Conservation (phyloP, 1,140 invertebrate genomes). For the Cataglyphis hispanica region DNA sequence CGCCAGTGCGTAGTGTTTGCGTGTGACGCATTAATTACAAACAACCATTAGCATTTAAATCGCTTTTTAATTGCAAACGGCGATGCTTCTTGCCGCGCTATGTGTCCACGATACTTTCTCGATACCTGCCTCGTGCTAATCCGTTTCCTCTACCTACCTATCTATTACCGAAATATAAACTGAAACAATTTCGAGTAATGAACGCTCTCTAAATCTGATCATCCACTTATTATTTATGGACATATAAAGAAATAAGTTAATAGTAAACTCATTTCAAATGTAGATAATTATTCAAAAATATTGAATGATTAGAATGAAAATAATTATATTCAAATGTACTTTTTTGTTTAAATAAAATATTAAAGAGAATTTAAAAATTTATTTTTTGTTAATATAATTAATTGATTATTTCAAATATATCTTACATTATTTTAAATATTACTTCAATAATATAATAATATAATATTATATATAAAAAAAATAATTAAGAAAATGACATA, state of each 20-base stretch:
- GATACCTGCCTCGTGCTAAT: slow-evolving; percentile 36
- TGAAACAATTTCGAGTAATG: slow-evolving; percentile 65
- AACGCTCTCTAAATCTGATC: slow-evolving; percentile 48
- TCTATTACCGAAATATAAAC: slow-evolving; percentile 14
- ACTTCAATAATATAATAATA: too few relatives aligned
- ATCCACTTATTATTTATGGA: slow-evolving; percentile 76
- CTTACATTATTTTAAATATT: too few relatives aligned
- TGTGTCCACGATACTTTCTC: slow-evolving; percentile 30
- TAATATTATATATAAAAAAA: too few relatives aligned
- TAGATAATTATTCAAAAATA: too few relatives aligned
- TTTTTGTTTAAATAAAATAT: too few relatives aligned
- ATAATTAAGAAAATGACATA: too few relatives aligned
- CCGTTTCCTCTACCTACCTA: not conserved
- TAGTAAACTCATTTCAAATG: too few relatives aligned
- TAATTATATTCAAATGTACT: not conserved
- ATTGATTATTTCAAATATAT: too few relatives aligned
- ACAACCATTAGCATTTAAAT: slow-evolving; percentile 80
- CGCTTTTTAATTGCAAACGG: slow-evolving; percentile 79
- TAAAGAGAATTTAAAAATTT: too few relatives aligned
- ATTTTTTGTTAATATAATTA: too few relatives aligned
- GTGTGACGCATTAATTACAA: slow-evolving; percentile 78
- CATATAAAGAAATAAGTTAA: too few relatives aligned
- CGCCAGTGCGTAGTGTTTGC: slow-evolving; percentile 58
- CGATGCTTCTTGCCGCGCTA: slow-evolving; percentile 45
- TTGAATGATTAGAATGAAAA: too few relatives aligned